These are phyloP conservation scores for Zonitis immaculata DNA, from an alignment of 2,888 invertebrate genomes.

Conservation along the genomic window DNA sequence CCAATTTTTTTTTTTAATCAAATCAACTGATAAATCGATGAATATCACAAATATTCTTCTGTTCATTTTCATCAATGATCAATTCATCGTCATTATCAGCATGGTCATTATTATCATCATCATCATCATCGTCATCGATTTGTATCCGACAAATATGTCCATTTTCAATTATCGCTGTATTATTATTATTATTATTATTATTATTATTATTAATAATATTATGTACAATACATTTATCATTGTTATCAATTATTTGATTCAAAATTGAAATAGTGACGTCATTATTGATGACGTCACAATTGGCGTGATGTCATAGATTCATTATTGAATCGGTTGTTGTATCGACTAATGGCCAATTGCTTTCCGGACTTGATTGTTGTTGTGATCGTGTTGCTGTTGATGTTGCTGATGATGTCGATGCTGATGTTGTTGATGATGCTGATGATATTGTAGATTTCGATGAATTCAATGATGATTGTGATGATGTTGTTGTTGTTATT, in stretches of 20 bases:
- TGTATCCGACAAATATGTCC: conserved; percentile 33
- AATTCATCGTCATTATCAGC: not conserved
- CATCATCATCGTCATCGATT: conserved; percentile 24
- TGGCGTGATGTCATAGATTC: conserved; percentile 40
- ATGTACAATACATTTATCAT: conserved; percentile 25
- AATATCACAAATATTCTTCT: not conserved
- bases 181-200: conserved; percentile 24
- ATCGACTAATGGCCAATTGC: conserved; percentile 48
- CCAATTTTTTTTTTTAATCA: not conserved
- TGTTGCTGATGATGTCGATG: conserved; percentile 24
- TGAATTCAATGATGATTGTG: not conserved
- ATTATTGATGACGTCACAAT: conserved; percentile 25
- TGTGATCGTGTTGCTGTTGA: conserved; percentile 28
- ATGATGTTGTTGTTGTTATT: not conserved
- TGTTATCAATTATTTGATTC: conserved; percentile 7
- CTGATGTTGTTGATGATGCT: not conserved
- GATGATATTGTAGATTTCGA: not conserved
- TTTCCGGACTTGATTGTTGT: conserved; percentile 43
- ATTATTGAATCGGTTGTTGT: conserved; percentile 34
- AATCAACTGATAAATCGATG: not conserved
- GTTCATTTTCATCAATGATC: not conserved
- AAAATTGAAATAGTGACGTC: conserved; percentile 7
- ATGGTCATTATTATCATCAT: conserved; percentile 21
- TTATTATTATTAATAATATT: conserved; percentile 18
- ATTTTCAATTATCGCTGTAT: conserved; percentile 27